A percentile compares a stretch with the other conserved stretches of the same genome.
Conservation (phyloP, 1,140 invertebrate genomes). For the Drosophila pseudoobscura region DNA sequence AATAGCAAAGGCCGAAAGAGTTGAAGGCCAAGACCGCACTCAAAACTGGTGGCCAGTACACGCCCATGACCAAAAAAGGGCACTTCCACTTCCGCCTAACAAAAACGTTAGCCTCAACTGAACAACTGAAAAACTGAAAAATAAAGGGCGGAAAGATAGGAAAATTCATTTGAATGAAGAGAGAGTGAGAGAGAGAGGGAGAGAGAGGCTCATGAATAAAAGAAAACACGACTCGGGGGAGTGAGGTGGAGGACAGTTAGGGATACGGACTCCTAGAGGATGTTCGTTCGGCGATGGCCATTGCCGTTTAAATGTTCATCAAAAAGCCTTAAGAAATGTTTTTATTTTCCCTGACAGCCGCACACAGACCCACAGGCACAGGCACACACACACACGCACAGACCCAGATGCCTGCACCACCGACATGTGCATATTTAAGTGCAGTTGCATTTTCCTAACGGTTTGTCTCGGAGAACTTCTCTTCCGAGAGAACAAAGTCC, state of each 20-base stretch:
- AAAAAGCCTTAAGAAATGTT: conserved; percentile 51
- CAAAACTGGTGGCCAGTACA: neutral
- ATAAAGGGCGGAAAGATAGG: neutral
- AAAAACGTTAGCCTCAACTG: neutral
- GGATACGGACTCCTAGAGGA: too few relatives aligned
- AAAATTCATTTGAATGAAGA: conserved; percentile 7
- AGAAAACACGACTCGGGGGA: neutral
- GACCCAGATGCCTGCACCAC: neutral
- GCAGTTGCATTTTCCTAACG: conserved; percentile 46
- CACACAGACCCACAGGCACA: neutral
- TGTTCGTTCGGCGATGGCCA: conserved; percentile 3
- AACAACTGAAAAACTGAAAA: neutral
- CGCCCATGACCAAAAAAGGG: neutral
- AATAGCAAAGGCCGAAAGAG: neutral
- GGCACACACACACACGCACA: too few relatives aligned
- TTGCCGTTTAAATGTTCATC: conserved; percentile 48
- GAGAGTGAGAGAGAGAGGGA: neutral
- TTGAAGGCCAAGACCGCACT: conserved; percentile 4
- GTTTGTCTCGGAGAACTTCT: conserved; percentile 41
- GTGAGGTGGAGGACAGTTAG: neutral
- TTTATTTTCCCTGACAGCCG: conserved; percentile 47
- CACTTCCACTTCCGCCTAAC: neutral
- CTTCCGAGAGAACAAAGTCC: conserved; percentile 9
- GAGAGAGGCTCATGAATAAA: conserved; percentile 10
- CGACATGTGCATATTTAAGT: conserved; percentile 17